These are phyloP conservation scores for Crotalus viridis DNA, from an alignment of 2,113 vertebrate genomes.

Conservation along the genomic window DNA sequence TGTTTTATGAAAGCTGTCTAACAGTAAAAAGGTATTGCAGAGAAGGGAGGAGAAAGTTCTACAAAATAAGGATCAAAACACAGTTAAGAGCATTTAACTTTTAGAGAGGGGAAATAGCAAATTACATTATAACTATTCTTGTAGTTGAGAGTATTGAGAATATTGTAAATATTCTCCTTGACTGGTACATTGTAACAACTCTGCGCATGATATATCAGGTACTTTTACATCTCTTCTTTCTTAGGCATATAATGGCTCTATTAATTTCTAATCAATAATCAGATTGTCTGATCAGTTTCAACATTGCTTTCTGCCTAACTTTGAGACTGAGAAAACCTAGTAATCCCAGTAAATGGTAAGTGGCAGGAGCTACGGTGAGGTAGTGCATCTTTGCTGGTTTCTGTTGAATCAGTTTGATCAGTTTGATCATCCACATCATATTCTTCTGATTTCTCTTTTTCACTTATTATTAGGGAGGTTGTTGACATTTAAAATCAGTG, in stretches of 20 bases:
- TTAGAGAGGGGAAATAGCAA: background rate
- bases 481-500: background rate
- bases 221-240: background rate
- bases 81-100: background rate
- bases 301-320: background rate
- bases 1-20: constrained; percentile 50
- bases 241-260: background rate
- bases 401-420: background rate
- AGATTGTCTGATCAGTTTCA: background rate
- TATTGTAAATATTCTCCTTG: background rate
- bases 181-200: background rate
- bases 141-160: background rate
- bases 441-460: background rate
- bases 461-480: background rate
- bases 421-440: background rate
- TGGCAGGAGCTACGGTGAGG: background rate
- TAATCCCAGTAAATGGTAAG: background rate
- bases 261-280: background rate
- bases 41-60: background rate
- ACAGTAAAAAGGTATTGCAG: constrained; percentile 32
- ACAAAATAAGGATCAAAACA: background rate
- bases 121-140: background rate
- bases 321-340: background rate
- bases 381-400: background rate
- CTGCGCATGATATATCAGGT: background rate